Percentiles rank a stretch among this genome's conserved stretches.
Conservation (phyloP, 2,797 vertebrate genomes). For the Hippocampus kuda region DNA sequence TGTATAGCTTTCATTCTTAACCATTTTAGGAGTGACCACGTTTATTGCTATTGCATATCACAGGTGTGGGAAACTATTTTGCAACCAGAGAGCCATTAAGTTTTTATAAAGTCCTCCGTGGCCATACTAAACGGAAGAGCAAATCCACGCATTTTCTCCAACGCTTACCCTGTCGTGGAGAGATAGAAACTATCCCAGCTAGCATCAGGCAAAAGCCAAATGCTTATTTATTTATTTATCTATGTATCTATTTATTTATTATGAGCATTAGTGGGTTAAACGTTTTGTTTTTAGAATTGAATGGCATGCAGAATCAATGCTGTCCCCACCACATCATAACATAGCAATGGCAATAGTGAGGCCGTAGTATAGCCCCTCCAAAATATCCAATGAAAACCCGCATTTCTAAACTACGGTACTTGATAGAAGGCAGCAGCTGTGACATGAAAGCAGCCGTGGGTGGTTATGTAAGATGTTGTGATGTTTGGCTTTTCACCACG, state of each 20-base stretch:
- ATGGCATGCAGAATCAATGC: background rate
- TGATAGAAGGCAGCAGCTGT: background rate
- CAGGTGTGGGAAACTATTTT: background rate
- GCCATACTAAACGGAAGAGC: background rate
- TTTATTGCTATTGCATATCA: background rate
- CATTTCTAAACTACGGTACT: background rate
- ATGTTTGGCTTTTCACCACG: conserved; percentile 10
- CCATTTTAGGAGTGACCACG: background rate
- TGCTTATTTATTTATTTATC: background rate
- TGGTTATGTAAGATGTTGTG: conserved; percentile 23
- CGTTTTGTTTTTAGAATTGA: background rate
- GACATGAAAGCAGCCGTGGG: background rate
- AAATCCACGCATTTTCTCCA: background rate
- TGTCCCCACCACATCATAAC: conserved; percentile 13
- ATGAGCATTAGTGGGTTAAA: background rate
- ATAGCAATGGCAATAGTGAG: conserved; percentile 22
- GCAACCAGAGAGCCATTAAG: background rate
- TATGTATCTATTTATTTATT: background rate
- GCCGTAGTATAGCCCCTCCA: conserved; percentile 1
- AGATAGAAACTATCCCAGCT: background rate
- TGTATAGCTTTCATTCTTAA: background rate
- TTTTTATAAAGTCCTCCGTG: background rate
- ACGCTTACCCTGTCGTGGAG: background rate
- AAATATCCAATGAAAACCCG: background rate
- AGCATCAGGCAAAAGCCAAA: background rate